phyloP scores from a whole-genome alignment of 2,113 vertebrate genomes.

The Pleuronectes platessa region DNA sequence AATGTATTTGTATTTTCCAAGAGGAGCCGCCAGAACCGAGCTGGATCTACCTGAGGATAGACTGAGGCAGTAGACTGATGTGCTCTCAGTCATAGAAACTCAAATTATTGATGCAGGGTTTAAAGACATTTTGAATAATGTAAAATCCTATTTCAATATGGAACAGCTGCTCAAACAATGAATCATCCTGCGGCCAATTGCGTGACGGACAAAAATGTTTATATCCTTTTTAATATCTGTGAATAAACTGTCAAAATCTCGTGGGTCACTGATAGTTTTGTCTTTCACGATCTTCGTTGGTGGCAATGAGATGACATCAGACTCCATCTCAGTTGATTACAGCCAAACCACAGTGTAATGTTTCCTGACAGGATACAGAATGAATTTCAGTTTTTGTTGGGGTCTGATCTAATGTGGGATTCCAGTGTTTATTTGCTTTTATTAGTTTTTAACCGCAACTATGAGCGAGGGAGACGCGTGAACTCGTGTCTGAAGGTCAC shows the following conservation, averaged over 20 bases:
- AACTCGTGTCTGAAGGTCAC: neutral
- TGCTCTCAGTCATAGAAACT: no score
- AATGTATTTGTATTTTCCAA: no score
- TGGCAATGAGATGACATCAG: neutral
- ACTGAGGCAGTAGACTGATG: no score
- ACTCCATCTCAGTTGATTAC: neutral
- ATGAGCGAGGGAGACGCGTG: neutral
- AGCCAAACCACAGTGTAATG: neutral
- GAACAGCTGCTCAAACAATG: no score
- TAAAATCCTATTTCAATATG: no score
- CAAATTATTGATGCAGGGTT: no score
- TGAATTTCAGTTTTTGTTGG: neutral
- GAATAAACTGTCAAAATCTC: neutral
- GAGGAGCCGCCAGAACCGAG: no score
- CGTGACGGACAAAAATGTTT: neutral
- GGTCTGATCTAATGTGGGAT: constrained; percentile 8
- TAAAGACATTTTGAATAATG: no score
- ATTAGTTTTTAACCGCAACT: constrained; percentile 9
- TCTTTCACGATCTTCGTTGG: neutral
- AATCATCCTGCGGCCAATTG: neutral
- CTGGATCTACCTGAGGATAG: no score
- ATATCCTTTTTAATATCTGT: neutral
- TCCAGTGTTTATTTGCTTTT: constrained; percentile 10
- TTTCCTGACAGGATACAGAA: neutral
- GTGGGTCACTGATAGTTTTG: neutral